Base-by-base conservation (phyloP, 2,888 invertebrate species). In the Torymus texanus region DNA sequence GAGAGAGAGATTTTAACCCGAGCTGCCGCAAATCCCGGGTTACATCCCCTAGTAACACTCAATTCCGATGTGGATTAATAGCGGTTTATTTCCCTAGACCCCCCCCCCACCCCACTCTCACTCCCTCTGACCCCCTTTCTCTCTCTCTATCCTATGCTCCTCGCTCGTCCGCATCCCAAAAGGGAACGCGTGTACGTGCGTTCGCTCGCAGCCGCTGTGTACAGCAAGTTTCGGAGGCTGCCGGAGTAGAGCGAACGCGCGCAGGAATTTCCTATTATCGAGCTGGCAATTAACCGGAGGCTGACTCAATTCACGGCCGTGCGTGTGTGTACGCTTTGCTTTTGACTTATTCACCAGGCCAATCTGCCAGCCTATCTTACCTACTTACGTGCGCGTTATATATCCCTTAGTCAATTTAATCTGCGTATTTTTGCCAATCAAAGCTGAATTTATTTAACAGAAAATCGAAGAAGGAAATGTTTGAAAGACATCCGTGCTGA, bases 61-160 rank as follows among this genome's bases (percentile, higher is more conserved):
- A 90, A 90, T 90, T 89, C 88, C 89, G 86, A 88, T 89, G 87
- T 88, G 90, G 90, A 90, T 90, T 90, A 90, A 90, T 90, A 87
- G 88, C 84, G 88, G 87, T 89, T 90, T 89, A 89, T 88, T 88
- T 86, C 86, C 87, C 81, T 75, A 80, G 73, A 81, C 73, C 79
- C 68, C 58, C 58, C 18, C 14, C 18, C 58, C 18, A 14, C 18
- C 16, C 24, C 11, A 14, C 51, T 21, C 53, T n/a, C n/a, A n/a
- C 50, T n/a, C n/a, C 14, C 61, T 62, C 63, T 58, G 63, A 59
- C 70, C 59, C 63, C 51, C 70, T 65, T 24, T 70, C 29, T 79
- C 75, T 80, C 61, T 78, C 79, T 79, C 75, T 80, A 61, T 78
- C 79, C 77, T 78, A 41, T 66, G 75, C 70, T 81, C 82, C 84